Percentiles rank a stretch among this genome's conserved stretches.
phyloP scores from a whole-genome alignment of 2,113 vertebrate genomes.

The Anser brachyrhynchus region DNA sequence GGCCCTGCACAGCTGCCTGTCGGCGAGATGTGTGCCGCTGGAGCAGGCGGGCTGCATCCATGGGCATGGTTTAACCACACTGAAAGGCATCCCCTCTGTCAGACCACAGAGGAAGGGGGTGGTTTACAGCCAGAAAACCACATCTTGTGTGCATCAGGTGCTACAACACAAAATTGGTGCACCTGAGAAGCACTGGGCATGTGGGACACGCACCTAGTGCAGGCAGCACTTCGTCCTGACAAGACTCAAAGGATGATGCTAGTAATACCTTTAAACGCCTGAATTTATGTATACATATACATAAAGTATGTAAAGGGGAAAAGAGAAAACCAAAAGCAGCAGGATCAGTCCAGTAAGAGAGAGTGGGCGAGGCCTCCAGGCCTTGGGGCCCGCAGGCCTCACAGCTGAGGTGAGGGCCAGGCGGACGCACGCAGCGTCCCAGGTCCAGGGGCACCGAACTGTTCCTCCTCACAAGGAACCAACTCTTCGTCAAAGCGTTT shows the following conservation, averaged over 20 bases:
- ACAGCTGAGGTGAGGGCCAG: neutral
- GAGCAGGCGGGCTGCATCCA: neutral
- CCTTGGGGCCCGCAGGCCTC: no score
- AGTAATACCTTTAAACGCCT: conserved; percentile 25
- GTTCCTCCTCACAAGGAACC: neutral
- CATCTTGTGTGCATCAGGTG: fast-evolving
- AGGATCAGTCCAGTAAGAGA: conserved; percentile 29
- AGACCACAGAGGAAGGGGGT: neutral
- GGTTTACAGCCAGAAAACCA: neutral
- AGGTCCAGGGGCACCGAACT: fast-evolving
- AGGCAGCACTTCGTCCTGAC: neutral
- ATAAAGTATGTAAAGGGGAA: neutral
- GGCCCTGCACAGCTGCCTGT: neutral
- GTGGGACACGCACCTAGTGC: neutral
- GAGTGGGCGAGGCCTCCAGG: no score
- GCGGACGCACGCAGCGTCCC: neutral
- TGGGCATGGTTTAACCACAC: fast-evolving
- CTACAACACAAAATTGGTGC: no score
- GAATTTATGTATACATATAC: neutral
- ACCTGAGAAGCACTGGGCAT: fast-evolving
- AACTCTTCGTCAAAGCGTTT: neutral
- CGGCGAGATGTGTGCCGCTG: neutral
- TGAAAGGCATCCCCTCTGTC: neutral
- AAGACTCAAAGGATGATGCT: neutral
- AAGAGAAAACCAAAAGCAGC: conserved; percentile 40